Evolutionary conservation across 2,797 vertebrate genomes (phyloP), one percentile per base, ranked within the genome.

Genomic region (Anabacerthia variegaticeps): DNA sequence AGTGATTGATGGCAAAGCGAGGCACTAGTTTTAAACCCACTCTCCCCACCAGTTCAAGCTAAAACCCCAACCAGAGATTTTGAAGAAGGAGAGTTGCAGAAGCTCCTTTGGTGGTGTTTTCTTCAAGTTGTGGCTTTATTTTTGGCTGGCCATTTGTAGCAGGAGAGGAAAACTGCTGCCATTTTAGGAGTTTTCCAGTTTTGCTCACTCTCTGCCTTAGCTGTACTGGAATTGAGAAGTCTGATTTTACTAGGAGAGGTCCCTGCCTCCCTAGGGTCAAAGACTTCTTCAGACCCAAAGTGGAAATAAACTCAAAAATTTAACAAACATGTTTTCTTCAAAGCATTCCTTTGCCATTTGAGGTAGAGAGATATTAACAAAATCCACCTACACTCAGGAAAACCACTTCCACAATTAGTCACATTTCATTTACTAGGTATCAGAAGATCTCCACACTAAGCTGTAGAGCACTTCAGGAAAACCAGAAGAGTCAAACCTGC

Each of bases 351-450:
- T 68, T 56, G 36, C 27, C 27, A 77, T 61, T 83, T 14, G 12
- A 58, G 21, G 81, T 65, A 65, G 44, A 87, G 82, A 77, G 43
- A 83, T 68, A 62, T 3, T 32, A 77, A 94, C 21, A 56, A 79
- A 82, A 71, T 76, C 83, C 69, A 34, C 26, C 49, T 85, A 74
- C 74, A 26, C 0, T 7, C 37, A 89, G 62, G 89, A 77, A 96
- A 95, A 85, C 81, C 87, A 90, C 89, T 83, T 89, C 46, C 82
- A 68, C 3, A 8, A 15, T 77, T 82, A 94, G 77, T 91, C 80
- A 74, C 67, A 36, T 61, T 87, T 77, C 36, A 37, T 88, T 75
- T 74, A 6, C 30, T n/a, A 65, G 61, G 9, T 88, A 83, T 82
- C 68, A 54, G 49, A 77, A 79, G 19, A 89, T 68, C 75, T 89